These are phyloP conservation scores for Bombus turneri DNA, from an alignment of 1,140 invertebrate species.

Conservation along the genomic window DNA sequence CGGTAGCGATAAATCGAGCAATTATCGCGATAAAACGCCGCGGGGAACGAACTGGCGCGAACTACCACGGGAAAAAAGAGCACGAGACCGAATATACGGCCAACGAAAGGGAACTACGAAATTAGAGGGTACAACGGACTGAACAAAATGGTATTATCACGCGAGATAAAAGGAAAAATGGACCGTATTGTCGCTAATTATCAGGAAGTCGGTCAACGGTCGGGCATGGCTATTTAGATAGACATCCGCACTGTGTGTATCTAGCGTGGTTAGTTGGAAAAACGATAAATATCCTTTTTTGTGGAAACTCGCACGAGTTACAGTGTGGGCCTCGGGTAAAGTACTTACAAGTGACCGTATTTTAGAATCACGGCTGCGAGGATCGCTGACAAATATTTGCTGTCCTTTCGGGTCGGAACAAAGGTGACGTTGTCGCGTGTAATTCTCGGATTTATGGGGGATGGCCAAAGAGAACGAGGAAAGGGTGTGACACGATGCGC, in stretches of 20 bases:
- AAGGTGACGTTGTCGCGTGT: slow-evolving; percentile 45
- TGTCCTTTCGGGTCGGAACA: slow-evolving; percentile 3
- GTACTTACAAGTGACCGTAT: slow-evolving; percentile 32
- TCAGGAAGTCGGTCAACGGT: slow-evolving; percentile 25
- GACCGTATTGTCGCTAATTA: slow-evolving; percentile 55
- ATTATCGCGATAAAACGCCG: slow-evolving; percentile 56
- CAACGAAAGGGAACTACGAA: neutral
- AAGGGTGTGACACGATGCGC: slow-evolving; percentile 32
- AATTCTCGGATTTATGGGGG: slow-evolving; percentile 71
- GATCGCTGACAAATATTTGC: slow-evolving; percentile 70
- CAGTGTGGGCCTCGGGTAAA: neutral
- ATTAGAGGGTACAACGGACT: too few relatives aligned
- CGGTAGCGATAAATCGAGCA: slow-evolving; percentile 62
- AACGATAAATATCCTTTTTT: neutral
- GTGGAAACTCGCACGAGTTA: too few relatives aligned
- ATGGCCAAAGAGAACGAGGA: slow-evolving; percentile 41
- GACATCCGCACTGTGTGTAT: neutral
- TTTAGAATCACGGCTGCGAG: slow-evolving; percentile 56
- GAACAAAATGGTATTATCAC: neutral
- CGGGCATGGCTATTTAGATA: slow-evolving; percentile 52
- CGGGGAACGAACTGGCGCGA: slow-evolving; percentile 12
- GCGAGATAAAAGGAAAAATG: slow-evolving; percentile 46
- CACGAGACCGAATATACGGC: neutral
- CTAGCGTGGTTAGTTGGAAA: neutral
- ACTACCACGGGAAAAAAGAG: neutral